Evolutionary conservation across 2,888 invertebrate genomes (phyloP).

Genomic region (Athalia cordata): DNA sequence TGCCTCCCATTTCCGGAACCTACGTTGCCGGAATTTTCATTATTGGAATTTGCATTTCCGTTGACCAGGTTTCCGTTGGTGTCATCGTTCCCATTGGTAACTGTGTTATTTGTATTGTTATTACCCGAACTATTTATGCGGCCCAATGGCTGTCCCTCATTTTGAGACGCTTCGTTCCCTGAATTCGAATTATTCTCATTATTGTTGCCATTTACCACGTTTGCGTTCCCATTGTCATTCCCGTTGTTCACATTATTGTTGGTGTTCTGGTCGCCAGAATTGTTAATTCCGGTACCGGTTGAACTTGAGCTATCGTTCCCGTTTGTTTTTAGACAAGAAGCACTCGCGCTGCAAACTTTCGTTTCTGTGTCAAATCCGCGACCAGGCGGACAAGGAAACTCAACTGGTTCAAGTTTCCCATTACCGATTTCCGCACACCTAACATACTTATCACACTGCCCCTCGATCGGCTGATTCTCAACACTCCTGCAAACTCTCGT

Average conservation of each 20-base stretch:
- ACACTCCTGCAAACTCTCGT: conserved; percentile 36
- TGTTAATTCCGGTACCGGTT: conserved; percentile 41
- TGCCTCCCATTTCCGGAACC: background rate
- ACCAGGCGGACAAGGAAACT: conserved; percentile 46
- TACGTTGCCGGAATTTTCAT: background rate
- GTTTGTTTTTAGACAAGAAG: conserved; percentile 29
- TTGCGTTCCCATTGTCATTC: conserved; percentile 38
- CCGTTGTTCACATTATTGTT: conserved; percentile 28
- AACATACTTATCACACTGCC: conserved; percentile 47
- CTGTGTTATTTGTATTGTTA: background rate
- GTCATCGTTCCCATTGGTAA: conserved; percentile 47
- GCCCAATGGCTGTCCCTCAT: background rate
- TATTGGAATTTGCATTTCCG: conserved; percentile 42
- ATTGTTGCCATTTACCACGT: conserved; percentile 23
- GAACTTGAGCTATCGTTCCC: background rate
- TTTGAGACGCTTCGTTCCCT: background rate
- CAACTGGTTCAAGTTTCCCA: conserved; percentile 8
- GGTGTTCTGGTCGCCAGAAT: conserved; percentile 40
- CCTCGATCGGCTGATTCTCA: conserved; percentile 46
- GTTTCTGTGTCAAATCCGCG: conserved; percentile 42
- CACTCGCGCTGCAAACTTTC: conserved; percentile 28
- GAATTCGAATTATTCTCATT: conserved; percentile 34
- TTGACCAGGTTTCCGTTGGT: conserved; percentile 43
- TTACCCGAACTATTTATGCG: conserved; percentile 6
- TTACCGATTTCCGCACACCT: conserved; percentile 39